phyloP scores from a whole-genome alignment of 2,797 vertebrate species.

The Tragelaphus oryx region DNA sequence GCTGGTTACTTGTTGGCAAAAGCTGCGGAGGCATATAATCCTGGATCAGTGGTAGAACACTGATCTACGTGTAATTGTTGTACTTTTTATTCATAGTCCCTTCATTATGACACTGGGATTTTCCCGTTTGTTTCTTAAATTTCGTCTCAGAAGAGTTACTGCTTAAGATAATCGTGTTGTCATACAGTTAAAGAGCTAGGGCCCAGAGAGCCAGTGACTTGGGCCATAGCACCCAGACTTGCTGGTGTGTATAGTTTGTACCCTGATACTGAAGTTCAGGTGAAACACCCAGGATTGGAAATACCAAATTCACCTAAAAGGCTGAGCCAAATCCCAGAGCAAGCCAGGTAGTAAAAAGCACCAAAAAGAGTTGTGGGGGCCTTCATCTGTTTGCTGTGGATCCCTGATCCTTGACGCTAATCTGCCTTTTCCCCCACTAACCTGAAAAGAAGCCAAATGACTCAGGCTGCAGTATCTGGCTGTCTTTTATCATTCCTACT shows the following conservation, averaged over 20 bases:
- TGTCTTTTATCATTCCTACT: neutral
- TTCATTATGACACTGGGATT: neutral
- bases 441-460: conserved; percentile 27
- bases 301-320: neutral
- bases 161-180: neutral
- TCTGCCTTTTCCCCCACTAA: conserved; percentile 67
- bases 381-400: conserved; percentile 58
- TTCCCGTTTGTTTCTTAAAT: conserved; percentile 17
- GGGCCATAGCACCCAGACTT: neutral
- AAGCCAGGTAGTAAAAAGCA: conserved; percentile 77
- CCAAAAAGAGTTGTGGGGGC: conserved; percentile 32
- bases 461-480: neutral
- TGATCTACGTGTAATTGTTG: neutral
- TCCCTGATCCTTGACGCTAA: conserved; percentile 60
- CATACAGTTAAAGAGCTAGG: neutral
- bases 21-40: neutral
- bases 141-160: neutral
- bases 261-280: neutral
- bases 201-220: neutral
- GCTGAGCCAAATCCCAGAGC: neutral
- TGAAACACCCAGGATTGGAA: neutral
- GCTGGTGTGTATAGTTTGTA: neutral
- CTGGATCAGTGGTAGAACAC: neutral
- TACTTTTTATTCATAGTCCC: neutral
- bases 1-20: conserved; percentile 68